Base-by-base conservation (phyloP, 2,888 invertebrate species). In the Drosophila melanocephala region DNA sequence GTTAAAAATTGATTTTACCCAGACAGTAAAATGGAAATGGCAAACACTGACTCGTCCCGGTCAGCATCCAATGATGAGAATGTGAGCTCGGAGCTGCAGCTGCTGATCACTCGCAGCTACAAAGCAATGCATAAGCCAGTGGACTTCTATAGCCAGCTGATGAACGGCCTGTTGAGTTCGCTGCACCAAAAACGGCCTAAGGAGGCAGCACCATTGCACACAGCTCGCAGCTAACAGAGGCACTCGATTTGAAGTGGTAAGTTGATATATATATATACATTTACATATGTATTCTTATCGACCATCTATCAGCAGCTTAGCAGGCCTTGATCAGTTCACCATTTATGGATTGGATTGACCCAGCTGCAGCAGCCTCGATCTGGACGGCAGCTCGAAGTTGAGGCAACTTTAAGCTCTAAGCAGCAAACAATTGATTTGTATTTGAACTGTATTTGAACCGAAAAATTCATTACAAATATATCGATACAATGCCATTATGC, bases 181-280 rank as follows among this genome's bases (percentile, higher is more conserved):
- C 14, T 59, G 2, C 52, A 63, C 22, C 42, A 72, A 58, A 55
- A 59, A 28, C 28, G 42, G 26, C 30, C 28, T 2, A 32, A 44
- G n/a, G 37, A 5, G 72, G 77, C 14, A 57, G 42, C 61, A 33
- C 39, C 55, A 72, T 35, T 28, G 56, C 60, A 4, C 78, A 72
- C 26, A 78, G 64, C 50, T 77, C 77, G 19, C 77, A 78, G 57
- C 53, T 73, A 50, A 78, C 61, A 14, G 67, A 77, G 30, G 67
- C 67, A 12, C 78, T 77, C 5, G 73, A 78, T 33, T 32, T 77
- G 10, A 52, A 78, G 55, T 78, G 74, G 73, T 60, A 61, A 59
- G 30, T 14, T 5, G 42, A 42, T 42, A 42, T 12, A 42, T 3
- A 42, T 42, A 42, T 12, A 42, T 3, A 19, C 9, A 42, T n/a